phyloP scores from a whole-genome alignment of 2,113 vertebrate genomes.

The Hippoglossus stenolepis region DNA sequence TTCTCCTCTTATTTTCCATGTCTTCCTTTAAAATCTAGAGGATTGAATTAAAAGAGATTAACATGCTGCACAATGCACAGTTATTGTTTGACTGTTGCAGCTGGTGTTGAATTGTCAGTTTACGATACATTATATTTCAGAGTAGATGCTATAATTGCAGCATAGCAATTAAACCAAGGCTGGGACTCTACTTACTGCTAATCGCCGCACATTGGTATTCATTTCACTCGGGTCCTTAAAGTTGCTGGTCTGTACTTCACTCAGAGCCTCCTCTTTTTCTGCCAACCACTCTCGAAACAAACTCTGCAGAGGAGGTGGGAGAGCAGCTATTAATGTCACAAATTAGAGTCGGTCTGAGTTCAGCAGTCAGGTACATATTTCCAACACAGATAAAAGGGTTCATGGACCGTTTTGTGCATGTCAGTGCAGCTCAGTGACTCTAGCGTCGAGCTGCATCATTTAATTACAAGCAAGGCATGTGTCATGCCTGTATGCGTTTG shows the following conservation, averaged over 20 bases:
- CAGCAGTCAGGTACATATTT: not conserved
- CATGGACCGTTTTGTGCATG: not conserved
- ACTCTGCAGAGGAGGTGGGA: constrained; percentile 77
- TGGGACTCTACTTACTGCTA: constrained; percentile 88
- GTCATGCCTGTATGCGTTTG: not conserved
- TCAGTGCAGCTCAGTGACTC: not conserved
- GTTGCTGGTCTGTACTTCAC: constrained; percentile 88
- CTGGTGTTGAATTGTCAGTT: not conserved
- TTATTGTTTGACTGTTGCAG: not conserved
- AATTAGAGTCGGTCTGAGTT: not conserved
- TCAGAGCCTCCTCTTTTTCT: constrained; percentile 91
- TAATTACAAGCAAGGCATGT: not conserved
- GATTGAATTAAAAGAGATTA: not conserved
- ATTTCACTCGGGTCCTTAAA: constrained; percentile 92
- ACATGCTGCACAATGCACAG: not conserved
- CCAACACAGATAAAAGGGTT: not conserved
- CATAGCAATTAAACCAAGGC: too few relatives aligned
- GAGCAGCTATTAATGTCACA: not conserved
- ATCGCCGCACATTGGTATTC: constrained; percentile 88
- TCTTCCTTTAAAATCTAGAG: constrained; percentile 93
- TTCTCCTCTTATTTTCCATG: constrained; percentile 92
- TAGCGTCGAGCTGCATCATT: not conserved
- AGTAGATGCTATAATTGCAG: not conserved
- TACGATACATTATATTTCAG: not conserved
- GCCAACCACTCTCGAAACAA: constrained; percentile 91